phyloP scores from a whole-genome alignment of 2,888 invertebrate genomes.

The Ophion costatus region DNA sequence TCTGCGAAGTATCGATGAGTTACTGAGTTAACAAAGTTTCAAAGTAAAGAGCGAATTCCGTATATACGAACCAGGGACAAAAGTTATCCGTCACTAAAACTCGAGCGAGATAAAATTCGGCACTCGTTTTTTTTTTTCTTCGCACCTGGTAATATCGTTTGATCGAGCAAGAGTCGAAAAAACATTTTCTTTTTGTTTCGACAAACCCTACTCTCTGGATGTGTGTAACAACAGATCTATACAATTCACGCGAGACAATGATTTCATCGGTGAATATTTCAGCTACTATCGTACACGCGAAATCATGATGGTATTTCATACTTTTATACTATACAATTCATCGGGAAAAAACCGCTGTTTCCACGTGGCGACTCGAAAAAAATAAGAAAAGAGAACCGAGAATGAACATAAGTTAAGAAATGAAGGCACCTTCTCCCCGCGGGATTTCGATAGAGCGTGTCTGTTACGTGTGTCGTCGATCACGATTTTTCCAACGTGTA shows the following conservation, averaged over 20 bases:
- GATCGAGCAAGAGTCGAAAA: background rate
- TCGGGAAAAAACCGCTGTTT: constrained; percentile 20
- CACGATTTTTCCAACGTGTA: background rate
- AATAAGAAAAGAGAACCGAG: constrained; percentile 9
- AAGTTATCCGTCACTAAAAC: too few relatives aligned
- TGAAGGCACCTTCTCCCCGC: constrained; percentile 58
- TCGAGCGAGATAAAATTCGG: too few relatives aligned
- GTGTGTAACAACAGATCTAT: constrained; percentile 61
- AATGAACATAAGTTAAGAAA: constrained; percentile 19
- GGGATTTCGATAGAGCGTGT: constrained; percentile 33
- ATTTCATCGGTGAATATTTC: constrained; percentile 44
- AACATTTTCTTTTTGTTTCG: too few relatives aligned
- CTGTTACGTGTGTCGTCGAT: background rate
- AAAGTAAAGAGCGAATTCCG: too few relatives aligned
- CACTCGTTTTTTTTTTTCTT: too few relatives aligned
- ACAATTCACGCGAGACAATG: constrained; percentile 54
- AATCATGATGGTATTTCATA: constrained; percentile 24
- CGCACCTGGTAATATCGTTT: too few relatives aligned
- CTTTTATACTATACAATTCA: constrained; percentile 48
- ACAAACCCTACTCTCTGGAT: background rate
- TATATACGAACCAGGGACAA: too few relatives aligned
- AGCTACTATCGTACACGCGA: constrained; percentile 56
- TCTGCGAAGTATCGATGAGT: too few relatives aligned
- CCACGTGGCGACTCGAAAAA: constrained; percentile 5
- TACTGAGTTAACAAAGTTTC: too few relatives aligned